Percentiles rank a stretch among this genome's conserved stretches.
Evolutionary conservation across 2,113 vertebrate species (phyloP).

Genomic region (Fulmarus glacialis): DNA sequence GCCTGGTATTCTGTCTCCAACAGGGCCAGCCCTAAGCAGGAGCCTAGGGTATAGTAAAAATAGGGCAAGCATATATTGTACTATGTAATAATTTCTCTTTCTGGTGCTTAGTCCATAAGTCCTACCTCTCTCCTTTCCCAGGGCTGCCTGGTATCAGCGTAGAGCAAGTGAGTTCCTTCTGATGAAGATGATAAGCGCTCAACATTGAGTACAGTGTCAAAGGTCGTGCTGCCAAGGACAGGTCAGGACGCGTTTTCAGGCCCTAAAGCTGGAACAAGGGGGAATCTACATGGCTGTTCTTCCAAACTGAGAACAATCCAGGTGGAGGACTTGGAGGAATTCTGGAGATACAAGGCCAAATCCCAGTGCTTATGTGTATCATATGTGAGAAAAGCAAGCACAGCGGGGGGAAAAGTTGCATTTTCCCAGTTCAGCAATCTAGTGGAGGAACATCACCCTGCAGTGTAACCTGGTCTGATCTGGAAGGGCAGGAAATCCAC

Average conservation of each 20-base stretch:
- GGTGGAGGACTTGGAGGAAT: background rate
- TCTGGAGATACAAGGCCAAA: background rate
- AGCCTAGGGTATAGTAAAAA: background rate
- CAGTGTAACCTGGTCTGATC: background rate
- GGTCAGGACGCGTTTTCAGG: background rate
- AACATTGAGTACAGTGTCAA: background rate
- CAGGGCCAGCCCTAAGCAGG: background rate
- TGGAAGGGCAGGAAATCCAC: background rate
- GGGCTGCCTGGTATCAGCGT: background rate
- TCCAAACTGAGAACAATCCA: background rate
- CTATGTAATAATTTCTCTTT: background rate
- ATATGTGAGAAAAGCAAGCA: background rate
- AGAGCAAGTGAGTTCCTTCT: background rate
- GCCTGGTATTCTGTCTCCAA: background rate
- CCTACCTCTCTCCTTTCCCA: background rate
- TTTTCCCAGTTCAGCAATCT: background rate
- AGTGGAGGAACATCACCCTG: background rate
- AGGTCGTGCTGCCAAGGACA: background rate
- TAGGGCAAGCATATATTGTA: background rate
- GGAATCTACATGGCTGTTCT: background rate
- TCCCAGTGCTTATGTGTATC: background rate
- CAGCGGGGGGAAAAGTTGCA: rapidly evolving
- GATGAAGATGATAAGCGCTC: background rate
- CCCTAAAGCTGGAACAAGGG: background rate
- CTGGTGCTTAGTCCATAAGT: background rate